Conservation (phyloP, 2,797 vertebrate genomes). For the Catostomus latipinnis region DNA sequence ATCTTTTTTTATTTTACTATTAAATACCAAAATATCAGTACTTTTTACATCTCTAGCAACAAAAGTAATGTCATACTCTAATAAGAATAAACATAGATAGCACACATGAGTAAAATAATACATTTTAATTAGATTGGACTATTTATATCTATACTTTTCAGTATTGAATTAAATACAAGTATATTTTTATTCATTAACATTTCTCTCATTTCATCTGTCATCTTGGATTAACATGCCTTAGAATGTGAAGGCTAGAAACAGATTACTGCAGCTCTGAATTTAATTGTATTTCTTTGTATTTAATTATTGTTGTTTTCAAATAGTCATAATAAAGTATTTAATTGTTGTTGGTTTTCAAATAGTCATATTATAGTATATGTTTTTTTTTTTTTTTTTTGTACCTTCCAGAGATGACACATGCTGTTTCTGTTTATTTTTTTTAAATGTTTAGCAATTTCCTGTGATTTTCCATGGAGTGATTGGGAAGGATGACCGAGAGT, state of each 20-base stretch:
- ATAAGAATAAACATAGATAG: too few species aligned
- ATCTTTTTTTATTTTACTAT: too few species aligned
- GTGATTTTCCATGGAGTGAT: conserved; percentile 90
- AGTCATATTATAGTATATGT: too few species aligned
- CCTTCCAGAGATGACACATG: too few species aligned
- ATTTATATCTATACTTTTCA: too few species aligned
- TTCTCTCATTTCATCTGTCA: not conserved
- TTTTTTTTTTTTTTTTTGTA: not conserved
- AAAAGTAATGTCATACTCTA: too few species aligned
- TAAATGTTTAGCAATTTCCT: conserved; percentile 83
- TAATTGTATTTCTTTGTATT: not conserved
- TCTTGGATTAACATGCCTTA: not conserved
- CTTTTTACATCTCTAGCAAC: too few species aligned
- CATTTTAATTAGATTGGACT: too few species aligned
- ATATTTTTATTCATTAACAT: not conserved
- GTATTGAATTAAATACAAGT: too few species aligned
- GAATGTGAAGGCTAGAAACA: conserved; percentile 4
- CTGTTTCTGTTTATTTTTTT: not conserved
- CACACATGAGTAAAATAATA: too few species aligned
- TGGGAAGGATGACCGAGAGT: conserved; percentile 84
- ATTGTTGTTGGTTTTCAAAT: too few species aligned
- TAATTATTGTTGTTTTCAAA: not conserved
- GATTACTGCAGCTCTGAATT: not conserved
- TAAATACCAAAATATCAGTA: too few species aligned
- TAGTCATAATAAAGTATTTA: not conserved